Evolutionary conservation across 2,113 vertebrate genomes (phyloP).

Genomic region (Brachionichthys hirsutus): DNA sequence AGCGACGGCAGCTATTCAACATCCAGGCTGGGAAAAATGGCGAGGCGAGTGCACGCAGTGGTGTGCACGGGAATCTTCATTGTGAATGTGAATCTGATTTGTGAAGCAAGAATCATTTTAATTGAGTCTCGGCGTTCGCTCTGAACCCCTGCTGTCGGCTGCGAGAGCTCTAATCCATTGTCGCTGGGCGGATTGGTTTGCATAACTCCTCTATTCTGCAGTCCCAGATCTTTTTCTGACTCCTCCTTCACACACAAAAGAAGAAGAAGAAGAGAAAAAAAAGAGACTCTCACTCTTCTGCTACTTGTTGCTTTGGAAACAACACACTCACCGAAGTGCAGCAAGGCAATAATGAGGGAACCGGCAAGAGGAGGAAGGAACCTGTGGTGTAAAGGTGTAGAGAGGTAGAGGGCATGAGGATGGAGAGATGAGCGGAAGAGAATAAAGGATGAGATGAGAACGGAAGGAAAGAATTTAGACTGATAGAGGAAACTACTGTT

Average conservation of each 20-base stretch:
- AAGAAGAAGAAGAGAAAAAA: not conserved
- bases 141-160: constrained; percentile 60
- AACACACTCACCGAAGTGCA: constrained; percentile 28
- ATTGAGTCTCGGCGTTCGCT: constrained; percentile 49
- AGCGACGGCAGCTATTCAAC: constrained; percentile 29
- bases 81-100: constrained; percentile 55
- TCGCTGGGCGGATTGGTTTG: constrained; percentile 70
- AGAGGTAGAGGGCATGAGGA: constrained; percentile 33
- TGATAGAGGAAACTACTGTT: constrained; percentile 66
- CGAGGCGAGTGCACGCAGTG: constrained; percentile 12
- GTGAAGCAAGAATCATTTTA: constrained; percentile 64
- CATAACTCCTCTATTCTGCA: constrained; percentile 74
- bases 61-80: constrained; percentile 38
- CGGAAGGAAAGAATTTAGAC: constrained; percentile 35
- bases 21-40: constrained; percentile 20
- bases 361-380: constrained; percentile 28
- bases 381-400: constrained; percentile 28
- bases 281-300: constrained; percentile 15
- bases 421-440: constrained; percentile 35
- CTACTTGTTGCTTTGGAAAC: constrained; percentile 74
- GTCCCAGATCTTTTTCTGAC: constrained; percentile 51
- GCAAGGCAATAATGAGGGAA: constrained; percentile 20
- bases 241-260: constrained; percentile 40
- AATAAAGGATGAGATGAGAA: constrained; percentile 4
- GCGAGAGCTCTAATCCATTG: constrained; percentile 69